phyloP scores from a whole-genome alignment of 2,888 invertebrate genomes.

The Tenthredo distinguenda region DNA sequence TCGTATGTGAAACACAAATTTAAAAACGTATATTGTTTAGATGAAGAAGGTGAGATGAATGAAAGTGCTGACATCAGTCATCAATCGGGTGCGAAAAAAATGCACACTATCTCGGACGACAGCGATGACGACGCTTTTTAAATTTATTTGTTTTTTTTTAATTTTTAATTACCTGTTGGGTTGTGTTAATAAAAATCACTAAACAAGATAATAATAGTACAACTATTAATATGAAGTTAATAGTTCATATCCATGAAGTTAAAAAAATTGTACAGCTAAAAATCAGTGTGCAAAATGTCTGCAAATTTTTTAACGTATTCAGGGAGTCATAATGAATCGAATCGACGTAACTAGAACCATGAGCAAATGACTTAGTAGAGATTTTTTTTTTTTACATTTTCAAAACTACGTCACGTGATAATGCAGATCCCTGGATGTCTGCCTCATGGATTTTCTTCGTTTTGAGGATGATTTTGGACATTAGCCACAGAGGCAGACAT shows the following conservation, averaged over 20 bases:
- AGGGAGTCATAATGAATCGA: constrained; percentile 7
- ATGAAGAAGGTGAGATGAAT: no score
- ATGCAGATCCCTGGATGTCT: constrained; percentile 20
- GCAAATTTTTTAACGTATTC: constrained; percentile 5
- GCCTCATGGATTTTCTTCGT: no score
- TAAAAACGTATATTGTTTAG: no score
- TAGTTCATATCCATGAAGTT: no score
- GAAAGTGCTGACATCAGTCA: no score
- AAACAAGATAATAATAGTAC: neutral
- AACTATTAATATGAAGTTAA: constrained; percentile 17
- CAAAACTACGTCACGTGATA: constrained; percentile 2
- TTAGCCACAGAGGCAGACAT: no score
- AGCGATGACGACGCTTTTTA: neutral
- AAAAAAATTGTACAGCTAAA: constrained; percentile 23
- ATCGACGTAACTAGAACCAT: constrained; percentile 25
- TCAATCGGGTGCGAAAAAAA: no score
- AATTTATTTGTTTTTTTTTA: neutral
- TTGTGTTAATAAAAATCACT: neutral
- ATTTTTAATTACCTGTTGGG: neutral
- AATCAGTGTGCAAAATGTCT: constrained; percentile 23
- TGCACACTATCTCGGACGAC: neutral
- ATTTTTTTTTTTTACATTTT: constrained; percentile 39
- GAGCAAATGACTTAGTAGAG: constrained; percentile 36
- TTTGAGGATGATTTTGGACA: no score
- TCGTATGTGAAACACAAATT: no score